Conservation (phyloP, 1,140 invertebrate genomes). For the Thalassaphorura encarpata region DNA sequence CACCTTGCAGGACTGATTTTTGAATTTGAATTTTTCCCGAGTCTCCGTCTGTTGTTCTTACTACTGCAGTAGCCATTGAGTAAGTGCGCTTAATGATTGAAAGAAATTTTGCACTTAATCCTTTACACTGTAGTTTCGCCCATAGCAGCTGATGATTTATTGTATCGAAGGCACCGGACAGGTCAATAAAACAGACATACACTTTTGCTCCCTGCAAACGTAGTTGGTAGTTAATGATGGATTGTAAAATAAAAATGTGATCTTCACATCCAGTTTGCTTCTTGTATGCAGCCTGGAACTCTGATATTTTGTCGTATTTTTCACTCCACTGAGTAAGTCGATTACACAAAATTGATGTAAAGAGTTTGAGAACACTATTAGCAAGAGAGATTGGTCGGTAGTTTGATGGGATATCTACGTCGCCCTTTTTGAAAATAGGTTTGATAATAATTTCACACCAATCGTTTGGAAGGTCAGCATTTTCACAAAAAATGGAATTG, state of each 20-base stretch:
- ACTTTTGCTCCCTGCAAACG: neutral
- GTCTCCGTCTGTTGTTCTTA: neutral
- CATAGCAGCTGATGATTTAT: conserved; percentile 6
- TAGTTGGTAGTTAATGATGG: neutral
- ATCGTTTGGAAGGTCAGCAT: no score
- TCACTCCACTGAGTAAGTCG: neutral
- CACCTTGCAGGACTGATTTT: conserved; percentile 10
- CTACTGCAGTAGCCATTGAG: neutral
- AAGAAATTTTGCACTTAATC: conserved; percentile 10
- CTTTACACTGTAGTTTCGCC: neutral
- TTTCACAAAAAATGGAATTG: no score
- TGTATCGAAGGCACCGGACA: conserved; percentile 8
- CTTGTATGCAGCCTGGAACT: conserved; percentile 8
- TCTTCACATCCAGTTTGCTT: neutral
- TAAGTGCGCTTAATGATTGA: conserved; percentile 2
- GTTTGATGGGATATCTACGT: no score
- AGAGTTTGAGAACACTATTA: no score
- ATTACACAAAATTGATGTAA: neutral
- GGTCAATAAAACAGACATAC: conserved; percentile 11
- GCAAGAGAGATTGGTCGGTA: no score
- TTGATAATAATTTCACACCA: no score
- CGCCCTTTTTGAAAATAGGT: no score
- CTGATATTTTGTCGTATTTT: neutral
- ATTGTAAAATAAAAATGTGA: conserved; percentile 10
- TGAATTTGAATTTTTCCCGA: neutral